Percentiles rank a stretch among this genome's conserved stretches.
These are phyloP conservation scores for Drosophila oshimai DNA, from an alignment of 1,140 invertebrate species.

Conservation along the genomic window DNA sequence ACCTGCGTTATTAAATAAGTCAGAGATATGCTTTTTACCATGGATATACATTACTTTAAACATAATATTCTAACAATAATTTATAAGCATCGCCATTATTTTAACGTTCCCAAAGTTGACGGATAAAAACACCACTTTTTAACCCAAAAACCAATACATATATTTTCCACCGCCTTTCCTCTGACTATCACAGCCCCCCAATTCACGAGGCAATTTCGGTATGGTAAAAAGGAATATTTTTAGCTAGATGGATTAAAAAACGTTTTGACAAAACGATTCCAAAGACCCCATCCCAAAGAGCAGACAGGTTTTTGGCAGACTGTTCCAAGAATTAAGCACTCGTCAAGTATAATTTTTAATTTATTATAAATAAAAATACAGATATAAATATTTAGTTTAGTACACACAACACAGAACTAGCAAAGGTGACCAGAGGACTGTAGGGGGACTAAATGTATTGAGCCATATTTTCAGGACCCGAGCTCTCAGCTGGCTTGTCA, in stretches of 20 bases:
- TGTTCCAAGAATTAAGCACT: constrained; percentile 5
- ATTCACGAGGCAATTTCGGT: neutral
- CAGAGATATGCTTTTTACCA: no score
- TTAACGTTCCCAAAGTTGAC: no score
- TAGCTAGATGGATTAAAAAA: constrained; percentile 54
- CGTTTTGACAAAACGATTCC: constrained; percentile 69
- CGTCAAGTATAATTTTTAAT: constrained; percentile 60
- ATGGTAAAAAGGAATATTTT: constrained; percentile 23
- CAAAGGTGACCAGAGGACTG: constrained; percentile 10
- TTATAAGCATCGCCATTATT: no score
- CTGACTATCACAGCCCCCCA: neutral
- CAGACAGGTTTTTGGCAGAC: constrained; percentile 13
- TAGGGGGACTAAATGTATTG: neutral
- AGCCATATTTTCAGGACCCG: neutral
- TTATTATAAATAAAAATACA: constrained; percentile 76
- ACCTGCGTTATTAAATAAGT: no score
- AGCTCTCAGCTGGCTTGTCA: neutral
- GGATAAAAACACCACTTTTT: no score
- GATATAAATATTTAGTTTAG: constrained; percentile 51
- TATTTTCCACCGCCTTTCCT: neutral
- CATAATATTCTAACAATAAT: no score
- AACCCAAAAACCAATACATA: no score
- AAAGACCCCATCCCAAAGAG: constrained; percentile 21
- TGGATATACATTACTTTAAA: no score
- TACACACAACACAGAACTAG: constrained; percentile 34